These are phyloP conservation scores for Nebria ingens DNA, from an alignment of 1,140 invertebrate genomes.

Conservation along the genomic window DNA sequence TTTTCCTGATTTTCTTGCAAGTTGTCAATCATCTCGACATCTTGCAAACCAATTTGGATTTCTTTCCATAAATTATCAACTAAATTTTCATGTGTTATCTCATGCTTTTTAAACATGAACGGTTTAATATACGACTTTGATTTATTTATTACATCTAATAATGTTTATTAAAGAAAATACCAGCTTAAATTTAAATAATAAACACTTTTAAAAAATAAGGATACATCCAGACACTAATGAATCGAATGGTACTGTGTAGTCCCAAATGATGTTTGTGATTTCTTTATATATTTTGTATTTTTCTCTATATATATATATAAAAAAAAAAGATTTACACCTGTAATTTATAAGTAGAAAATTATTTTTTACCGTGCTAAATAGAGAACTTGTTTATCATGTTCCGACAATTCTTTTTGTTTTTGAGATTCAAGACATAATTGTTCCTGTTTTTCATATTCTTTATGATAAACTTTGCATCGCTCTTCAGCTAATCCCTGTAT, in stretches of 20 bases:
- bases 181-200: no score
- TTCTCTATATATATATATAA: neutral
- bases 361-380: neutral
- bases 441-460: neutral
- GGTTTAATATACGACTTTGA: neutral
- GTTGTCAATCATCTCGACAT: neutral
- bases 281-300: slow-evolving; percentile 1
- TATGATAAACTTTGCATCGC: neutral
- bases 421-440: neutral
- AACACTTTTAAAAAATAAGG: no score
- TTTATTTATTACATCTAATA: neutral
- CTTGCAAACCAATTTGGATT: neutral
- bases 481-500: no score
- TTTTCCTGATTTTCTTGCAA: neutral
- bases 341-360: neutral
- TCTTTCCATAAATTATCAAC: neutral
- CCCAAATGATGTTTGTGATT: neutral
- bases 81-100: neutral
- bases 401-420: neutral
- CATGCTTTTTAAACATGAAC: neutral
- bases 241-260: neutral
- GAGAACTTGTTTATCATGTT: neutral
- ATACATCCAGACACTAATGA: neutral
- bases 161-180: neutral
- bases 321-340: no score